phyloP scores from a whole-genome alignment of 2,888 invertebrate genomes.

The Eupithecia tripunctaria region DNA sequence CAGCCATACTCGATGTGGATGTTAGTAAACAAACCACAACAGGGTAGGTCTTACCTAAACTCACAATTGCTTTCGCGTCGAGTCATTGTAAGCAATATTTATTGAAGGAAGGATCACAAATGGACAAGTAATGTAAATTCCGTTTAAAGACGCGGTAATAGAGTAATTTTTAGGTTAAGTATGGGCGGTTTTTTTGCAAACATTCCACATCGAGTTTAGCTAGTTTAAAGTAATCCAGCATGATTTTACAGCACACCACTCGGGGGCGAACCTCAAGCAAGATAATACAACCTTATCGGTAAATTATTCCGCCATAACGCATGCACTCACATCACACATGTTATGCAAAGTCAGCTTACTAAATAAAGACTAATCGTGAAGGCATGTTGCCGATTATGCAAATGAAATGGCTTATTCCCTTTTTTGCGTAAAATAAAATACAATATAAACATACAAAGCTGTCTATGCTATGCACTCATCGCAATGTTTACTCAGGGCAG shows the following conservation, averaged over 20 bases:
- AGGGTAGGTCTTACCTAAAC: too few relatives aligned
- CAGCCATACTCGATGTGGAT: too few relatives aligned
- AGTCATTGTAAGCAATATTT: too few relatives aligned
- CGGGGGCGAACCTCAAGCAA: not conserved
- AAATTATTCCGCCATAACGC: slow-evolving; percentile 63
- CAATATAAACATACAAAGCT: slow-evolving; percentile 44
- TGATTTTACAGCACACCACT: not conserved
- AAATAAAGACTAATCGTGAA: slow-evolving; percentile 68
- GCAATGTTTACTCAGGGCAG: slow-evolving; percentile 57
- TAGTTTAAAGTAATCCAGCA: not conserved
- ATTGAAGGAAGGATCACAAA: too few relatives aligned
- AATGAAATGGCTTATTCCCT: slow-evolving; percentile 72
- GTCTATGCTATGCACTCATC: slow-evolving; percentile 61
- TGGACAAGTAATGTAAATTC: too few relatives aligned
- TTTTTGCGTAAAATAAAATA: slow-evolving; percentile 64
- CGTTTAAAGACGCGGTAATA: too few relatives aligned
- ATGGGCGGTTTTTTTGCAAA: too few relatives aligned
- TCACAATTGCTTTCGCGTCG: too few relatives aligned
- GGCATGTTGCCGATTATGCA: slow-evolving; percentile 66
- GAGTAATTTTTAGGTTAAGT: too few relatives aligned
- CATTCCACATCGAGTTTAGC: too few relatives aligned
- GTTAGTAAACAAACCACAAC: too few relatives aligned
- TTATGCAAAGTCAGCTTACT: slow-evolving; percentile 56
- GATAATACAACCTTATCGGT: slow-evolving; percentile 56
- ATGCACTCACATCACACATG: slow-evolving; percentile 55